Conservation (phyloP, 2,888 invertebrate genomes). For the Bruchidius siliquastri region DNA sequence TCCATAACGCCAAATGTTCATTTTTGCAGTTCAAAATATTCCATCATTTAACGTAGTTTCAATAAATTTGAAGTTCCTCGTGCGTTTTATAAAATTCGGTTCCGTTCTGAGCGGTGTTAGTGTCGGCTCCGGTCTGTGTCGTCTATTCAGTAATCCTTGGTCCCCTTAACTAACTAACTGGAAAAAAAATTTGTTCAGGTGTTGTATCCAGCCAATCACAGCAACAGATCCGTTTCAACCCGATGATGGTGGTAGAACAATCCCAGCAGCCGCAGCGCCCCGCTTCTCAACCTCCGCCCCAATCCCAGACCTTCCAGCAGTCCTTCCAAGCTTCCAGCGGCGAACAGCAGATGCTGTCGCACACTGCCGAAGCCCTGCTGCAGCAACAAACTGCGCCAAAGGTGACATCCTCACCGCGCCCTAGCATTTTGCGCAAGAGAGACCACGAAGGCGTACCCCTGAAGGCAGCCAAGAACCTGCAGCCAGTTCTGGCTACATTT, state of each 20-base stretch:
- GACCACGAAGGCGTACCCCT: slow-evolving; percentile 72
- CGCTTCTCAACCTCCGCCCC: slow-evolving; percentile 8
- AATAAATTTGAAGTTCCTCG: no score
- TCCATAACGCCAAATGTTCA: no score
- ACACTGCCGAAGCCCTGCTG: neutral
- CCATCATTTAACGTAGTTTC: no score
- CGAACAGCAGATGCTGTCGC: neutral
- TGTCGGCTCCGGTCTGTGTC: no score
- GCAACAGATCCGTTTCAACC: slow-evolving; percentile 44
- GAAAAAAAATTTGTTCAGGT: slow-evolving; percentile 1
- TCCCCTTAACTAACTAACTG: no score
- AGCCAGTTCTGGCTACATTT: slow-evolving; percentile 43
- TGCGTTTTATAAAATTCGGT: no score
- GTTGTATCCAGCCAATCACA: neutral
- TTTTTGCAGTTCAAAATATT: no score
- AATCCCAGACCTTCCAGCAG: slow-evolving; percentile 1
- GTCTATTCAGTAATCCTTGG: no score
- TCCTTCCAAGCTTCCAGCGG: neutral
- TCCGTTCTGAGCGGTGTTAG: no score
- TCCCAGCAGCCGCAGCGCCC: slow-evolving; percentile 4
- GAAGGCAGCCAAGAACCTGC: slow-evolving; percentile 61
- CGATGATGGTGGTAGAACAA: slow-evolving; percentile 47
- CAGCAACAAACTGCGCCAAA: slow-evolving; percentile 28
- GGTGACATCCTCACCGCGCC: slow-evolving; percentile 59
- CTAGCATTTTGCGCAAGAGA: slow-evolving; percentile 82